A percentile compares a stretch with the other conserved stretches of the same genome.
Evolutionary conservation across 2,888 invertebrate genomes (phyloP).

Genomic region (Ormyrus rosae): DNA sequence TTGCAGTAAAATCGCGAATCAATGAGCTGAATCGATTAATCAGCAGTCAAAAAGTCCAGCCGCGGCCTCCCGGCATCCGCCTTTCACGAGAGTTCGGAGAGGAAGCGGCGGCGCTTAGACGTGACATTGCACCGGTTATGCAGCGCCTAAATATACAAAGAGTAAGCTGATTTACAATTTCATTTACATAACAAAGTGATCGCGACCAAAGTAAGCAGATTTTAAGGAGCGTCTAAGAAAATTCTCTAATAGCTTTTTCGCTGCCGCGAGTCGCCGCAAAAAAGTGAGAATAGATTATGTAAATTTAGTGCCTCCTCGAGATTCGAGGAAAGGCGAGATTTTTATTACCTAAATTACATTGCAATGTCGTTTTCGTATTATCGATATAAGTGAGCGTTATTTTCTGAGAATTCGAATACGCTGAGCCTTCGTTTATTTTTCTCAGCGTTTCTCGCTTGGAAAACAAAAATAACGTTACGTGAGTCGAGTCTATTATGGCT

Average conservation of each 20-base stretch:
- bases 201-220: neutral
- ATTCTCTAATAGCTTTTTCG: too few species aligned
- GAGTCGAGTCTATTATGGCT: slow-evolving; percentile 21
- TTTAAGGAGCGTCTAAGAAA: neutral
- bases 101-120: slow-evolving; percentile 23
- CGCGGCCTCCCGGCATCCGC: slow-evolving; percentile 20
- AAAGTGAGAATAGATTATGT: too few species aligned
- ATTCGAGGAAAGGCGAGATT: too few species aligned
- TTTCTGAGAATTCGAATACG: neutral
- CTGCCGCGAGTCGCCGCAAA: too few species aligned
- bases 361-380: neutral
- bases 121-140: slow-evolving; percentile 45
- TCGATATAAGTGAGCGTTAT: neutral
- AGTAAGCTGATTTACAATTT: neutral
- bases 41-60: too few species aligned
- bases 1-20: too few species aligned
- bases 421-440: slow-evolving; percentile 10
- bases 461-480: slow-evolving; percentile 33
- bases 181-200: slow-evolving; percentile 19
- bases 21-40: too few species aligned
- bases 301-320: too few species aligned
- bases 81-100: slow-evolving; percentile 39
- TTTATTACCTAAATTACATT: too few species aligned
- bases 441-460: neutral
- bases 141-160: neutral